Evolutionary conservation across 2,113 vertebrate species (phyloP), one percentile per base, ranked within the genome.

Genomic region (Pterophyllum scalare): DNA sequence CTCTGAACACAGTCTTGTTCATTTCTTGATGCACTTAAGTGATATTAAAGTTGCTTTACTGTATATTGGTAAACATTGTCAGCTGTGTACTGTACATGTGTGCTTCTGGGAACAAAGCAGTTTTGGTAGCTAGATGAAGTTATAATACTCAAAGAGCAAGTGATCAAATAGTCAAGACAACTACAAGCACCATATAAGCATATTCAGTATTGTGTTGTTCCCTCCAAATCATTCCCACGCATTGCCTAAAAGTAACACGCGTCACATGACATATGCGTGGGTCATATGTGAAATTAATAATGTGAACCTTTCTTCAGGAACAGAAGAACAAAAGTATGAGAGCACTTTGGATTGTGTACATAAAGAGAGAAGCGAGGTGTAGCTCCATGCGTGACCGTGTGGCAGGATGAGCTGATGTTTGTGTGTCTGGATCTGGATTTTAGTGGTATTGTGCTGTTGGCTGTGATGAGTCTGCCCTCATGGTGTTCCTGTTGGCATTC

Each of bases 51-150:
- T 90, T 83, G 86, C 88, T 94, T 92, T 77, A 82, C 84, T 91
- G 87, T 91, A 65, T 89, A 74, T 80, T 85, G 84, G 70, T 90
- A 54, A 82, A 88, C 80, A 82, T 88, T 84, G 86, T 93, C 90
- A 75, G 74, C 90, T 81, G 86, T 93, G 90, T 93, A 76, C 83
- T 89, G 86, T 92, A 81, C 86, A 70, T 83, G 85, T 90, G 86
- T 91, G 90, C 86, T 90, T 86, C 83, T 81, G 62, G 88, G 85
- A 91, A 81, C 83, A 81, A 87, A 92, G 74, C 85, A 70, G 79
- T 89, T 54, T 87, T 84, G 80, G 60, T 92, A 85, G 88, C 85
- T 88, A 85, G 80, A 81, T 70, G 46, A 82, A 86, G 65, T 87
- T 77, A 80, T 82, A 77, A 86, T 92, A 87, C 86, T 92, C 88